phyloP scores from a whole-genome alignment of 2,113 vertebrate species.

The Ochotona princeps region DNA sequence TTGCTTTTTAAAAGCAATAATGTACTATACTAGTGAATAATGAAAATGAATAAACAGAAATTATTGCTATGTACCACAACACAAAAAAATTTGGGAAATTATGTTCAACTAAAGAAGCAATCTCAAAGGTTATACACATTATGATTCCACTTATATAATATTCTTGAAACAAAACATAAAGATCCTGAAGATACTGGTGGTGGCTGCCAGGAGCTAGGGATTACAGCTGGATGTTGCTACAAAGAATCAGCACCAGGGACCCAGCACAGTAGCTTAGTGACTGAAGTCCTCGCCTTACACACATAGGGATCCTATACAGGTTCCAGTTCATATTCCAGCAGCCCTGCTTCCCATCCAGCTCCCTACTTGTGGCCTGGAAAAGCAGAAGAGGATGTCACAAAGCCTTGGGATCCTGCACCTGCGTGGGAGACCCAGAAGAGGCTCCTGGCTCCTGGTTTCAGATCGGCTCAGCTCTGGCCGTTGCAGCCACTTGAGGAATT shows the following conservation, averaged over 20 bases:
- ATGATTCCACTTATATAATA: background rate
- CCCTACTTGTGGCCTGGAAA: too few relatives aligned
- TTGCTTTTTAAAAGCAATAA: background rate
- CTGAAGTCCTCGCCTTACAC: too few relatives aligned
- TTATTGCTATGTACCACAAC: background rate
- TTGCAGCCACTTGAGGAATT: too few relatives aligned
- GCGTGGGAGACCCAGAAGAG: too few relatives aligned
- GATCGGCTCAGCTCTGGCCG: too few relatives aligned
- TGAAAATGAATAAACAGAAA: background rate
- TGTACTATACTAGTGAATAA: background rate
- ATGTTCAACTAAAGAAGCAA: background rate
- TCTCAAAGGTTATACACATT: background rate
- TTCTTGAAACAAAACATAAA: conserved; percentile 9
- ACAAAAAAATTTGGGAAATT: background rate
- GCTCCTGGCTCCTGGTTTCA: too few relatives aligned
- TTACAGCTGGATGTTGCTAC: background rate
- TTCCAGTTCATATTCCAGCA: too few relatives aligned
- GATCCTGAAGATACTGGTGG: background rate
- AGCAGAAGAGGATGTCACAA: too few relatives aligned
- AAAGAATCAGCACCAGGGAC: background rate
- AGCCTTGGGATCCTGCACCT: too few relatives aligned
- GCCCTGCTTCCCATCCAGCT: too few relatives aligned
- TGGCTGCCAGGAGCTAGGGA: background rate
- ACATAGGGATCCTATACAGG: too few relatives aligned
- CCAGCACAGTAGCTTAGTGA: too few relatives aligned